Conservation (phyloP, 2,888 invertebrate genomes). For the Dynastes maya region DNA sequence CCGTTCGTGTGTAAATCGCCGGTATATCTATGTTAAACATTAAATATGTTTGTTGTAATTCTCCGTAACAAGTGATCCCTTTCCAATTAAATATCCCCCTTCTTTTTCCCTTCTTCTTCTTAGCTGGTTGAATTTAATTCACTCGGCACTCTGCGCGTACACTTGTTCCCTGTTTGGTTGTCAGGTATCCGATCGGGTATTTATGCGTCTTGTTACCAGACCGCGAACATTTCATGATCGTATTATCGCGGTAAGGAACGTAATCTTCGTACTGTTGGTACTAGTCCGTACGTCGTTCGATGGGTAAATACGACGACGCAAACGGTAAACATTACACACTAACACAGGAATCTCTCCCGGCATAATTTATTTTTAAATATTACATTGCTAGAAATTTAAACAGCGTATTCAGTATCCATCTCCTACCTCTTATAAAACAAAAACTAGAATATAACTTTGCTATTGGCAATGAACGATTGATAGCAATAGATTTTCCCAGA, state of each 20-base stretch:
- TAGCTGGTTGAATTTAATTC: conserved; percentile 52
- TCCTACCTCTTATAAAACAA: no score
- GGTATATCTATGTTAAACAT: conserved; percentile 51
- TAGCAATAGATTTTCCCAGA: no score
- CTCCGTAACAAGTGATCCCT: conserved; percentile 49
- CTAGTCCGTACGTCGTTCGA: conserved; percentile 29
- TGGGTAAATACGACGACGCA: conserved; percentile 31
- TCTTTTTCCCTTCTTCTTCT: conserved; percentile 37
- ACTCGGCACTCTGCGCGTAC: conserved; percentile 50
- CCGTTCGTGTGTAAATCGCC: conserved; percentile 46
- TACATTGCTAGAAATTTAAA: not conserved
- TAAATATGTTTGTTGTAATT: conserved; percentile 52
- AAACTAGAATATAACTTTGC: no score
- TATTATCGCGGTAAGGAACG: conserved; percentile 53
- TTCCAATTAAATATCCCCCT: conserved; percentile 52
- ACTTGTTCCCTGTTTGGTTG: conserved; percentile 55
- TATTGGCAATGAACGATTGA: no score
- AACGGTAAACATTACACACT: conserved; percentile 18
- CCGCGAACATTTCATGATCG: conserved; percentile 56
- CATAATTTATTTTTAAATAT: not conserved
- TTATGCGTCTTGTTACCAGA: conserved; percentile 54
- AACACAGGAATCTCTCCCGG: not conserved
- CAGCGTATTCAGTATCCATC: no score
- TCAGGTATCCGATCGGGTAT: conserved; percentile 54
- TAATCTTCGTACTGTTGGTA: conserved; percentile 47